Base-by-base conservation (phyloP, 2,113 vertebrate species). In the Heterotilapia buettikoferi region DNA sequence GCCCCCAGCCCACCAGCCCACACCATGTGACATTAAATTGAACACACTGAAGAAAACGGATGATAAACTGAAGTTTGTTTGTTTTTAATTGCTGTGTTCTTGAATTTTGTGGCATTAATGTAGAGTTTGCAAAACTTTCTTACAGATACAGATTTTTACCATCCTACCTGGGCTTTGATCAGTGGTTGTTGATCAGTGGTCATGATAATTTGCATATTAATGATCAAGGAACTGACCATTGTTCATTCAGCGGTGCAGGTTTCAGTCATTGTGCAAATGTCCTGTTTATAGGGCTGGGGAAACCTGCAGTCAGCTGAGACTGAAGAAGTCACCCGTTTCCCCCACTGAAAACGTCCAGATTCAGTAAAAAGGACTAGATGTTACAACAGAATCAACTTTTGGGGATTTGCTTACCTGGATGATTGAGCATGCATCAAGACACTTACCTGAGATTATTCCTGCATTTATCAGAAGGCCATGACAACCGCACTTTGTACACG, bases 401-500 rank as follows among this genome's bases (percentile, higher is more conserved):
- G 56, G 13, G 26, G 7, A 59, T 59, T 59, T 59, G 26, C 56
- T 59, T 59, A 18, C 56, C 26, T 31, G 26, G 56, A 31, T 6
- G 56, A 29, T 5, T 59, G 56, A 59, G 14, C 26, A 0, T 16
- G 24, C 24, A 3, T 59, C 56, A 18, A 59, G 56, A 31, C 56
- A 3, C 14, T 31, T 6, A 61, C 57, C 26, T 61, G 57, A 61
- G 26, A 18, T 61, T 31, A 61, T 31, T 59, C 26, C 56, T 31
- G 7, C 6, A 16, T 59, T 59, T 31, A 18, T 16, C 56, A 59
- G 26, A 31, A 59, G 29, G 57, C 9, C 29, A 4, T 19, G 29
- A 18, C 29, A 4, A 61, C 5, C 2, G 0, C 10, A 61, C 57
- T 33, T 61, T 61, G 57, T 33, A 1, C 57, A 61, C 0, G 0